Evolutionary conservation across 2,888 invertebrate genomes (phyloP).

Genomic region (Craniophora ligustri): DNA sequence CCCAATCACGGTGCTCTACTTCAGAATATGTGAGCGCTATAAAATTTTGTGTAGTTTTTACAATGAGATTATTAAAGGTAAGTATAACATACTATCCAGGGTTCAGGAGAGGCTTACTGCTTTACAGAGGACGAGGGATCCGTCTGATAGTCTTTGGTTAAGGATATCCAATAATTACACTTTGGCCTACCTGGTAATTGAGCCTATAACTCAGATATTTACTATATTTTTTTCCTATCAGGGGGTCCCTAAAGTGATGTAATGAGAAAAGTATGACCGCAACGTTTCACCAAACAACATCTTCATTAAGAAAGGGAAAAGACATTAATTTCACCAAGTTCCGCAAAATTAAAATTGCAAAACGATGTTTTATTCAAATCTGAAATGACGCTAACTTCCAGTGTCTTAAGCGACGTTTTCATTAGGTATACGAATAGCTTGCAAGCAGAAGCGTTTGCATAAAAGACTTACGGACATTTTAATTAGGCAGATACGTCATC

Average conservation of each 20-base stretch:
- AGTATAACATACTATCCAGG: too few relatives aligned
- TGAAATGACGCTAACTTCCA: constrained; percentile 35
- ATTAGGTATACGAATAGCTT: constrained; percentile 8
- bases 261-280: neutral
- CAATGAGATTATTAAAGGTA: neutral
- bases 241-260: neutral
- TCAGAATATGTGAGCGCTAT: constrained; percentile 7
- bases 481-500: too few relatives aligned
- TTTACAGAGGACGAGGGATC: too few relatives aligned
- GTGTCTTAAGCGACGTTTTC: constrained; percentile 26
- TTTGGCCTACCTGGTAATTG: too few relatives aligned
- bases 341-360: constrained; percentile 38
- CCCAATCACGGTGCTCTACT: constrained; percentile 40
- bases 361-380: constrained; percentile 36
- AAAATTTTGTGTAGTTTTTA: constrained; percentile 19
- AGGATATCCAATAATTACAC: too few relatives aligned
- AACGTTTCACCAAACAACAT: constrained; percentile 8
- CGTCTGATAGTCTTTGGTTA: too few relatives aligned
- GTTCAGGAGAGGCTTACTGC: too few relatives aligned
- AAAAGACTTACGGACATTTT: neutral
- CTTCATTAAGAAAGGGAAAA: constrained; percentile 26
- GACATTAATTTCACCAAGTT: constrained; percentile 38
- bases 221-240: neutral
- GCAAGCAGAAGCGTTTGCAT: neutral
- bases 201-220: too few relatives aligned